These are phyloP conservation scores for Mythimna albipuncta DNA, from an alignment of 2,888 invertebrate species.

Conservation along the genomic window DNA sequence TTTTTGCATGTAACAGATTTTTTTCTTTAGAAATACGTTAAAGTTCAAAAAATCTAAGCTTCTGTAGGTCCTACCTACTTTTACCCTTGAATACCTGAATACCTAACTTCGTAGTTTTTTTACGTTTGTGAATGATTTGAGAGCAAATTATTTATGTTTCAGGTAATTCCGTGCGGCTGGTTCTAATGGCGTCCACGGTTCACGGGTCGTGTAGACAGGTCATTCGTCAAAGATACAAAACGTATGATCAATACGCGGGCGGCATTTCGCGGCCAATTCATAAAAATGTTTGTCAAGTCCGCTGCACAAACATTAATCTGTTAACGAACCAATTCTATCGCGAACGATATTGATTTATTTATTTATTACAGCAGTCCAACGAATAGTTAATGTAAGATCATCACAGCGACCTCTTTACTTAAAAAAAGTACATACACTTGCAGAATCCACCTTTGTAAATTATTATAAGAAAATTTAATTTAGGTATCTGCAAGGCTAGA, in stretches of 20 bases:
- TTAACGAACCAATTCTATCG: conserved; percentile 26
- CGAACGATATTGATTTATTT: conserved; percentile 17
- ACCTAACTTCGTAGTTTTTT: background rate
- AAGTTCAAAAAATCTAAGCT: conserved; percentile 23
- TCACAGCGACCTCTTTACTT: too few species aligned
- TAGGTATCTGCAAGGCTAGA: too few species aligned
- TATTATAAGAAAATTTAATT: too few species aligned
- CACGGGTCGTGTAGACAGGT: conserved; percentile 31
- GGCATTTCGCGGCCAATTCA: conserved; percentile 43
- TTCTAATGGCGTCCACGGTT: conserved; percentile 23
- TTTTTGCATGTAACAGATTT: conserved; percentile 10
- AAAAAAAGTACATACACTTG: too few species aligned
- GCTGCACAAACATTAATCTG: conserved; percentile 51
- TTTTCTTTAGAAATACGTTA: conserved; percentile 10
- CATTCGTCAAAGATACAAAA: conserved; percentile 53
- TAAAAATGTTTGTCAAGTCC: conserved; percentile 56
- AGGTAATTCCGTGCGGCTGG: conserved; percentile 22
- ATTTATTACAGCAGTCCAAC: too few species aligned
- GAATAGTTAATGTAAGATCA: too few species aligned
- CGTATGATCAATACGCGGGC: conserved; percentile 40
- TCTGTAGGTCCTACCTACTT: background rate
- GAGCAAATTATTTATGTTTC: conserved; percentile 3
- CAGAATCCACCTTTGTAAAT: too few species aligned
- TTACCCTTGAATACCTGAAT: background rate
- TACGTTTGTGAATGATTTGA: background rate